Evolutionary conservation across 2,797 vertebrate genomes (phyloP), one percentile per base, ranked within the genome.

Genomic region (Chrosomus eos): DNA sequence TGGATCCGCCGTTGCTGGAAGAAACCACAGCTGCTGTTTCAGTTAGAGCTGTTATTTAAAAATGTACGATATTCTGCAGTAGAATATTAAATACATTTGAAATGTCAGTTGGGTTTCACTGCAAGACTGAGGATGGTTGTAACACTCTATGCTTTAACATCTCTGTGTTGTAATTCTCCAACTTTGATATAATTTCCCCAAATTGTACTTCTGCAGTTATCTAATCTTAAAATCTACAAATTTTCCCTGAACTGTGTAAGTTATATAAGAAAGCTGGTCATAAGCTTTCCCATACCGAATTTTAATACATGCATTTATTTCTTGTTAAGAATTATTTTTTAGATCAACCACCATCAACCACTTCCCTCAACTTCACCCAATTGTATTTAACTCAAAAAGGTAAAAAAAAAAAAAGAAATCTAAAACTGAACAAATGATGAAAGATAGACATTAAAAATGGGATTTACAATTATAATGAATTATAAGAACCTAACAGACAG

Each of bases 1-100:
- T 18, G 33, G 33, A 48, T 23, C 48, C 43, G 21, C 36, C 23
- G 7, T 77, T 70, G 31, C n/a, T 55, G 67, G 68, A 67, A 76
- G 53, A 73, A 5, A 73, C 16, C 68, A 5, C 60, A 83, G 73
- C 73, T 77, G 73, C 18, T 77, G 48, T 19, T 80, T 53, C 45
- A 51, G 8, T 70, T 64, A 55, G 36, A 70, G 13, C 38, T 28
- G 31, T 7, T 40, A 80, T 62, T 11, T 13, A 21, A 40, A 75
- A 38, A 28, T 28, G n/a, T 43, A 23, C 9, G 2, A 1, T 18
- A 36, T 38, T 43, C 16, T 78, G 74, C 9, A 10, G 19, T 53
- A 76, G 1, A 21, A 21, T 38, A 23, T 74, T 21, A 53, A 23
- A 40, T 10, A 16, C 28, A 38, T n/a, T 40, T 76, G 7, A 58